phyloP scores from a whole-genome alignment of 2,888 invertebrate genomes.

The Isoperla grammatica region DNA sequence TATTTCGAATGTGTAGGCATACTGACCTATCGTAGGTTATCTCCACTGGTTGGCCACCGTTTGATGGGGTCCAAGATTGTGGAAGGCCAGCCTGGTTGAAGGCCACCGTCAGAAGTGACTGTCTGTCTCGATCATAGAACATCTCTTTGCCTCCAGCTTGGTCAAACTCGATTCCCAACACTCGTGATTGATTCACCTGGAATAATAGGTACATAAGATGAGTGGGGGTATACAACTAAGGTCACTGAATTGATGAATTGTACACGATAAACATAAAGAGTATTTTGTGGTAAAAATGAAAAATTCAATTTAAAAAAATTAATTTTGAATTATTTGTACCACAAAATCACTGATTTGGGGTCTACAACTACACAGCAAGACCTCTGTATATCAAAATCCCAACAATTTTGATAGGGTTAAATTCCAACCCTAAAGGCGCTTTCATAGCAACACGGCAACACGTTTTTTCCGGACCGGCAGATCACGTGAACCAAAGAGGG shows the following conservation, averaged over 20 bases:
- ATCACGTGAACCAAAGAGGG: no score
- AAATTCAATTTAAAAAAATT: not conserved
- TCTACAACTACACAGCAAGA: no score
- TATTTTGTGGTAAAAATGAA: not conserved
- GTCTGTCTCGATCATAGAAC: constrained; percentile 78
- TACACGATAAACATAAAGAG: not conserved
- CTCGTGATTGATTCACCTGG: constrained; percentile 83
- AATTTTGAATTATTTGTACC: no score
- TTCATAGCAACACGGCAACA: no score
- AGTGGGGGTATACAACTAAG: not conserved
- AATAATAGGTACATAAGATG: constrained; percentile 51
- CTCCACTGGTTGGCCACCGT: constrained; percentile 73
- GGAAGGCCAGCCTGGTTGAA: constrained; percentile 89
- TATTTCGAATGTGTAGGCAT: no score
- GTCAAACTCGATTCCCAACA: constrained; percentile 89
- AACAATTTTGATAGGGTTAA: no score
- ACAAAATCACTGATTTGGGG: no score
- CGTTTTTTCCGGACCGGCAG: no score
- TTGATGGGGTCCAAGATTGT: constrained; percentile 74
- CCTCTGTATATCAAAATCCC: no score
- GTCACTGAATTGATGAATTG: not conserved
- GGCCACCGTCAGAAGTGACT: constrained; percentile 75
- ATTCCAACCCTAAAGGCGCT: no score
- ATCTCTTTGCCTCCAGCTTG: constrained; percentile 85
- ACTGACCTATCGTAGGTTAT: constrained; percentile 71